Base-by-base conservation (phyloP, 2,113 vertebrate genomes). In the Nicator chloris region DNA sequence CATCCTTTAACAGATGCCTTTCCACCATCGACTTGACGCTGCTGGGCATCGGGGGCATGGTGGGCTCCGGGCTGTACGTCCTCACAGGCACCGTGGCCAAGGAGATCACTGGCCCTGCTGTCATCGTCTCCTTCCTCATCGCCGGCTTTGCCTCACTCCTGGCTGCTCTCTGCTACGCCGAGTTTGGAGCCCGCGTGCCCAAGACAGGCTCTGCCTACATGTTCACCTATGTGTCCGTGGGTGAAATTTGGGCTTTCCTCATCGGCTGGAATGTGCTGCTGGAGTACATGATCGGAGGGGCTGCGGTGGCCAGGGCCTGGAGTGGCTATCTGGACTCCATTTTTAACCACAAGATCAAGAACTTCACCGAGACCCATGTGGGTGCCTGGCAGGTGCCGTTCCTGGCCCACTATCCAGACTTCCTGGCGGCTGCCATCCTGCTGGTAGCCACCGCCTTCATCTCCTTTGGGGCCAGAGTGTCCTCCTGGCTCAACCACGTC, bases 231-330 rank as follows among this genome's bases (percentile, higher is more conserved):
- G 98, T 99, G 64, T 99, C 99, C 0, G 98, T 99, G 89, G 99
- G 99, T 2, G 99, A 99, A 93, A 96, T 99, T 68, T 99, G 99
- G 99, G 99, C 99, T 73, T 99, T 99, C 93, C 98, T 99, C 65
- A 99, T 99, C 2, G 99, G 99, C 78, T 99, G 99, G 99, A 99
- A 99, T 0, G 98, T 99, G 60, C 97, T 99, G 76, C 97, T 99
- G 75, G 99, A 99, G 97, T 99, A 99, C 91, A 98, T 99, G 98
- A 99, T 99, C 0, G 99, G 99, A 1, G 99, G 99, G 0, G 99
- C 99, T 0, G 99, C 99, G 0, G 99, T 99, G 78, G 99, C 99
- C 45, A 98, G 99, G 6, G 99, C 99, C 15, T 99, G 99, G 99
- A 99, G 99, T 1, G 98, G 99, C 87, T 99, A 99, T 91, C 96